These are phyloP conservation scores for Holothuria leucospilota DNA, from an alignment of 53 echinoderm and acorn worm species.

Conservation along the genomic window DNA sequence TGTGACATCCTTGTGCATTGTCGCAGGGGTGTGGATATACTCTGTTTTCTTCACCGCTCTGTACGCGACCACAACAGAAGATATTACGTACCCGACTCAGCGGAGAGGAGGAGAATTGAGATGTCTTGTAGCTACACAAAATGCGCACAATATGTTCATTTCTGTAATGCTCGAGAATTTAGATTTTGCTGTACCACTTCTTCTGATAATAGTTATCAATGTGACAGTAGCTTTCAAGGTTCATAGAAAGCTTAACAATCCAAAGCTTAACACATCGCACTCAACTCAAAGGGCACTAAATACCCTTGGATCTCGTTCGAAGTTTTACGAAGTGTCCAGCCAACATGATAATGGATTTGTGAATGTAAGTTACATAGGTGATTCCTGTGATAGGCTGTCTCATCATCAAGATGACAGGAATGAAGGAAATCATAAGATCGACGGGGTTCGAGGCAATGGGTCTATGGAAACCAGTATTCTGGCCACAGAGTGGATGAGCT, in stretches of 20 bases:
- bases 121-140: constrained; percentile 18
- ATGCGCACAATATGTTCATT: background rate
- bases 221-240: background rate
- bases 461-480: too few relatives aligned
- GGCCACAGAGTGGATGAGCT: too few relatives aligned
- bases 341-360: too few relatives aligned
- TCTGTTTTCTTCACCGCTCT: background rate
- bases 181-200: constrained; percentile 1
- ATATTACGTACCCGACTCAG: background rate
- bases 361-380: too few relatives aligned
- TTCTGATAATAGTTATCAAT: background rate
- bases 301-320: too few relatives aligned
- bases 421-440: too few relatives aligned
- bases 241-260: constrained; percentile 12
- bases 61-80: constrained; percentile 19
- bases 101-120: background rate
- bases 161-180: constrained; percentile 17
- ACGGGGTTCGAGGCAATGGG: too few relatives aligned
- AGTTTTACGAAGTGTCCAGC: too few relatives aligned
- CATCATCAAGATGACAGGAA: too few relatives aligned
- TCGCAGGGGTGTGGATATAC: constrained; percentile 25
- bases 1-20: background rate
- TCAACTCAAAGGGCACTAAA: too few relatives aligned
- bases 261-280: too few relatives aligned
- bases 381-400: too few relatives aligned